Base-by-base conservation (phyloP, 2,888 invertebrate genomes). In the Deilephila elpenor region DNA sequence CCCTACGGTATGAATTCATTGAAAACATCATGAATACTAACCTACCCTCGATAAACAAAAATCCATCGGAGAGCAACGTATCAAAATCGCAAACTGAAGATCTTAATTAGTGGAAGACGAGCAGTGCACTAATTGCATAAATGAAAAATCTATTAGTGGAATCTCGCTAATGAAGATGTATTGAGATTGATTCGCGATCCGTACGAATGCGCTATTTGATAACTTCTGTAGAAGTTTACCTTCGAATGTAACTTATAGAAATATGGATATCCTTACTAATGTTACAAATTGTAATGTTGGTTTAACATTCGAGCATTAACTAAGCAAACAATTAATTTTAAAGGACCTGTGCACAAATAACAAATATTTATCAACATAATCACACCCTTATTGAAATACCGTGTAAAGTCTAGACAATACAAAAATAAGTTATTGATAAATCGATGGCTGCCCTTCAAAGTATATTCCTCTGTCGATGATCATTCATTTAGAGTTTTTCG, bases 51-150 rank as follows among this genome's bases (percentile, higher is more conserved):
- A 19, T 56, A 56, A 56, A 56, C n/a, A n/a, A 17, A 17, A 19
- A 56, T n/a, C 19, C 5, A 56, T 29, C 5, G 7, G 4, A 11
- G 25, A 60, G 29, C 14, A 29, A 60, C 29, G 29, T 17, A 60
- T 29, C 29, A 60, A 29, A 17, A 60, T 17, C 6, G 1, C 11
- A 59, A 7, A 59, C 17, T 29, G 14, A 8, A 60, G 29, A 60
- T 56, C 14, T 5, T n/a, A 56, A n/a, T 56, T 17, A n/a, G 56
- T 19, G 56, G n/a, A 56, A 56, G 56, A 56, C 17, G 56, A 56
- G 56, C 56, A n/a, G n/a, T 34, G 0, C 5, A 62, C 61, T 62
- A 62, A 62, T 62, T 62, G 61, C 32, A 32, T 19, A 62, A 62
- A 62, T 62, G 61, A 19, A 34, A 34, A 34, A 62, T 34, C 61